phyloP scores from a whole-genome alignment of 1,140 invertebrate genomes.

The Bombyx mori region DNA sequence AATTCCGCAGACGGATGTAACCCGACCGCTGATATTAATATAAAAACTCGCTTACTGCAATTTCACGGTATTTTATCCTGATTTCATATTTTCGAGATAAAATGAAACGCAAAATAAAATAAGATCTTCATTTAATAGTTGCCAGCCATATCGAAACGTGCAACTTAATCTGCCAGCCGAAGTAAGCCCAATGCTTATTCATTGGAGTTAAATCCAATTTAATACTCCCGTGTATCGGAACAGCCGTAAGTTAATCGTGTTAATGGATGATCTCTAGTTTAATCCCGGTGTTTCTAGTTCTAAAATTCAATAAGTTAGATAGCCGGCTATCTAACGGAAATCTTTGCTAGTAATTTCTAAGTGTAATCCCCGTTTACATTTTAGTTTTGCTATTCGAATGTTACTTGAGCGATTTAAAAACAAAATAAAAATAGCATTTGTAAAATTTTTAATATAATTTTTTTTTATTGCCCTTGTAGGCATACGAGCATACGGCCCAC shows the following conservation, averaged over 20 bases:
- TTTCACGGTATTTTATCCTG: too few relatives aligned
- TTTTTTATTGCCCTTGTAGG: too few relatives aligned
- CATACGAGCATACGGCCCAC: too few relatives aligned
- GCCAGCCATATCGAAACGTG: constrained; percentile 6
- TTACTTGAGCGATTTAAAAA: too few relatives aligned
- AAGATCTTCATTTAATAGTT: constrained; percentile 4
- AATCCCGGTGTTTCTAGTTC: neutral
- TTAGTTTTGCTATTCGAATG: too few relatives aligned
- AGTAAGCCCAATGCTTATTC: constrained; percentile 3
- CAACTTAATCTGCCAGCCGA: constrained; percentile 7
- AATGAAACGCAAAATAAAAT: constrained; percentile 4
- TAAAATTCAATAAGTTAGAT: neutral
- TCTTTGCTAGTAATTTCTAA: neutral
- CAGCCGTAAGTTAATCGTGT: constrained; percentile 6
- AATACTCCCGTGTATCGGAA: constrained; percentile 5
- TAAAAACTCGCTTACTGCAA: too few relatives aligned
- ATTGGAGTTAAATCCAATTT: constrained; percentile 9
- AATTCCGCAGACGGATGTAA: too few relatives aligned
- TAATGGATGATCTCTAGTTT: constrained; percentile 8
- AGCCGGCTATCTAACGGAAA: constrained; percentile 1
- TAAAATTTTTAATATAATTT: too few relatives aligned
- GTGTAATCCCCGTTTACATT: too few relatives aligned
- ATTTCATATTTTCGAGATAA: too few relatives aligned
- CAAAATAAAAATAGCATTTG: too few relatives aligned
- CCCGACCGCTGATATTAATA: too few relatives aligned